Percentiles rank a stretch among this genome's conserved stretches.
phyloP scores from a whole-genome alignment of 2,797 vertebrate genomes.

The Mus caroli region DNA sequence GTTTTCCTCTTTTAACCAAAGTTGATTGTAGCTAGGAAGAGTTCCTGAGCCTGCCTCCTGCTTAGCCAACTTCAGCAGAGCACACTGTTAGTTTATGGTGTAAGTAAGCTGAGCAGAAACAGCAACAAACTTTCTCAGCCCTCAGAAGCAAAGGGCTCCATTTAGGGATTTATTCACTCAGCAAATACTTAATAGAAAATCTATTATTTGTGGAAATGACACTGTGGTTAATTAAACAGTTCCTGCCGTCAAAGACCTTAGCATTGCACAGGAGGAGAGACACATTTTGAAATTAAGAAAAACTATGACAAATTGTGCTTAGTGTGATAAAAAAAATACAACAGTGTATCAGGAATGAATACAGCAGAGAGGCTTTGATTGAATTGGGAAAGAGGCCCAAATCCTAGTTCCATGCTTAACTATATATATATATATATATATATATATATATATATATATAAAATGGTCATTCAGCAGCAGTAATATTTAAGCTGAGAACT shows the following conservation, averaged over 20 bases:
- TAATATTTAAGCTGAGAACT: constrained; percentile 38
- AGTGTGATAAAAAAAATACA: background rate
- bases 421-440: too few relatives aligned
- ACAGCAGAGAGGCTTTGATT: background rate
- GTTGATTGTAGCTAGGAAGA: constrained; percentile 25
- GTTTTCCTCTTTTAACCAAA: constrained; percentile 50
- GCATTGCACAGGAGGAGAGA: constrained; percentile 6
- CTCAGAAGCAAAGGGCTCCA: background rate
- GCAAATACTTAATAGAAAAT: constrained; percentile 52
- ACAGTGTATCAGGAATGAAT: background rate
- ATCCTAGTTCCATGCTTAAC: background rate
- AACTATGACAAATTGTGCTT: background rate
- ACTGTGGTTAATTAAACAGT: background rate
- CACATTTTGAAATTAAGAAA: constrained; percentile 49
- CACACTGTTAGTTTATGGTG: constrained; percentile 29
- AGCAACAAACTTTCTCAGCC: constrained; percentile 39
- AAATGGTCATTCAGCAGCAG: constrained; percentile 8
- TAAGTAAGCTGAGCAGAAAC: background rate
- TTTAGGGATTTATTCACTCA: constrained; percentile 55
- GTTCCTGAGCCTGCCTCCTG: background rate
- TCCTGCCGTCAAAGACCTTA: constrained; percentile 21
- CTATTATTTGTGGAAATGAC: constrained; percentile 35
- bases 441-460: background rate
- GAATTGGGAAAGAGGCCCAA: background rate
- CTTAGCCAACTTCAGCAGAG: background rate